Conservation (phyloP, 2,797 vertebrate genomes). For the Anableps anableps region DNA sequence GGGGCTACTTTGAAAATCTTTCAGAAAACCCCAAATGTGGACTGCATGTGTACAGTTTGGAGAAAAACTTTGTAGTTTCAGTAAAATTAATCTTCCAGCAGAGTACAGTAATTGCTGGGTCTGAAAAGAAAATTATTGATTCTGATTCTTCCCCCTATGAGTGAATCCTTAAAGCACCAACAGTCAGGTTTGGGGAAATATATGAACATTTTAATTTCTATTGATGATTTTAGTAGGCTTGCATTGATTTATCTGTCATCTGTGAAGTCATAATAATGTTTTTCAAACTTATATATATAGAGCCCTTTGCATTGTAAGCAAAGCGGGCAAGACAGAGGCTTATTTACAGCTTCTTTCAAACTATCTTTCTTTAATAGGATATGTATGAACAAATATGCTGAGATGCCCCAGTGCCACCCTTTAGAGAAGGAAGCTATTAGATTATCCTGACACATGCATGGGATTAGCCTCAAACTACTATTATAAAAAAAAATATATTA, state of each 20-base stretch:
- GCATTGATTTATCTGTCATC: not conserved
- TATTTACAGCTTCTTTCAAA: not conserved
- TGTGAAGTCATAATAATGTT: not conserved
- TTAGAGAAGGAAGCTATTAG: not conserved
- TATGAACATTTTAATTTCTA: not conserved
- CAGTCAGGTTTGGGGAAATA: not conserved
- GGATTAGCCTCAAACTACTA: not conserved
- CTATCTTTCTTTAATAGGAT: not conserved
- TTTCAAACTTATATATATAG: not conserved
- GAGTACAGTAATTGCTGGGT: not conserved
- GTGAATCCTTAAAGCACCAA: not conserved
- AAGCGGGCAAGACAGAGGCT: not conserved
- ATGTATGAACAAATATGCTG: not conserved
- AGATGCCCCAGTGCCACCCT: not conserved
- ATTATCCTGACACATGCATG: not conserved
- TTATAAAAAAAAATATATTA: not conserved
- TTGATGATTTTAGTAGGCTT: not conserved
- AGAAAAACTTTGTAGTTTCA: not conserved
- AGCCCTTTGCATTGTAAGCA: not conserved
- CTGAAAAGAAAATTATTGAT: not conserved
- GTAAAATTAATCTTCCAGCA: conserved; percentile 1
- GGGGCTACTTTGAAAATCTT: not conserved
- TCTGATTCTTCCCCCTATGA: not conserved
- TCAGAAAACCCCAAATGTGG: not conserved
- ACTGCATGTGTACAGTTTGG: not conserved